Base-by-base conservation (phyloP, 2,888 invertebrate genomes). In the Halocaridina rubra region DNA sequence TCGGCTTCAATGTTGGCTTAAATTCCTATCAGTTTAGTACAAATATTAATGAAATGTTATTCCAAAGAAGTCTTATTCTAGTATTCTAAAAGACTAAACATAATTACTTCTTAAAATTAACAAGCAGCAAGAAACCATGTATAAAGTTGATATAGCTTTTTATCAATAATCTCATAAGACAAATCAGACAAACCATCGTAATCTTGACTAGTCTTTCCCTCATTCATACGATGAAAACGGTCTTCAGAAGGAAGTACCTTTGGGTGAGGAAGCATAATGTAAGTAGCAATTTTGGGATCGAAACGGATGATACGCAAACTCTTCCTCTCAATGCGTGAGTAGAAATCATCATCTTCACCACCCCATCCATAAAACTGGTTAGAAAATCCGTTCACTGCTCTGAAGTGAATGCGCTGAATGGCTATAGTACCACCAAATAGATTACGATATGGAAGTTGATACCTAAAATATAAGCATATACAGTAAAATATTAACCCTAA, bases 231-330 rank as follows among this genome's bases (percentile, higher is more conserved):
- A 57, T 79, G 64, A 29, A 53, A 80, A 29, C 82, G 80, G 29
- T 84, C 78, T n/a, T 64, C 32, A 1, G 80, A 57, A 16, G 81
- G 75, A 13, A 71, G 88, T 74, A 91, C 91, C 59, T 89, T 89
- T 24, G 86, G 89, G 89, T 93, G 93, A 86, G 91, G 91, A 80
- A 93, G 90, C 93, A 93, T 93, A 87, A 91, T 92, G 89, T 93
- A 93, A 13, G 92, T 89, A 0, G 92, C 92, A 33, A 93, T 91
- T 24, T 89, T 90, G n/a, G 90, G 89, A 19, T 92, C 91, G 84
- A 93, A 93, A 57, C 93, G 90, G 5, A 91, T 90, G 30, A 93
- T 91, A 75, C 91, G 90, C 80, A 91, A 90, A 10, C 91, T 90
- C 84, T 89, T 86, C 3, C 46, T 8, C 39, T 78, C 59, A 24